phyloP scores from a whole-genome alignment of 2,113 vertebrate species.

The Paralichthys olivaceus region DNA sequence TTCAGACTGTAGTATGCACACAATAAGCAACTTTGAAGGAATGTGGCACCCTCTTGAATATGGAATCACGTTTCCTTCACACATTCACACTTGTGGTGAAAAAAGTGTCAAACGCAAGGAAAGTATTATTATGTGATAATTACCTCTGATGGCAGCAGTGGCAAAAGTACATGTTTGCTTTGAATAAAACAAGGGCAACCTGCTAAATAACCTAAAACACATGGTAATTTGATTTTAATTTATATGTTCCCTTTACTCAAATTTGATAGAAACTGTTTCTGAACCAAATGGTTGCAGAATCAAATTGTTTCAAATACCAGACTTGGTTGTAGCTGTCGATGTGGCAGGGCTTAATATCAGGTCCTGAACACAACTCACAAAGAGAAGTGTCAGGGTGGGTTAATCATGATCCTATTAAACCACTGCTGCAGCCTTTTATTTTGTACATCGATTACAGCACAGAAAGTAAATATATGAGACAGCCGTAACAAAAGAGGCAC shows the following conservation, averaged over 20 bases:
- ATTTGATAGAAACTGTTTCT: not conserved
- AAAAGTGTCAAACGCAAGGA: not conserved
- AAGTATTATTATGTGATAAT: not conserved
- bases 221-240: not conserved
- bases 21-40: not conserved
- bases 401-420: not conserved
- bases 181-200: not conserved
- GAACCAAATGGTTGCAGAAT: too few relatives aligned
- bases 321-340: not conserved
- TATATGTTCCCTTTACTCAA: not conserved
- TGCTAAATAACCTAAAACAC: not conserved
- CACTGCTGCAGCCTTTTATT: not conserved
- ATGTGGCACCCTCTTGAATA: not conserved
- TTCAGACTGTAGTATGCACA: not conserved
- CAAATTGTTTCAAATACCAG: too few relatives aligned
- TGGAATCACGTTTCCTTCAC: not conserved
- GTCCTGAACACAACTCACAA: not conserved
- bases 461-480: constrained; percentile 17
- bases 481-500: constrained; percentile 11
- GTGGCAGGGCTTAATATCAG: not conserved
- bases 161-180: not conserved
- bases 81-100: not conserved
- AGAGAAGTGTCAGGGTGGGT: not conserved
- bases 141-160: not conserved
- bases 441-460: not conserved